Evolutionary conservation across 2,888 invertebrate species (phyloP), one percentile per base, ranked within the genome.

Genomic region (Plagodis dolabraria): DNA sequence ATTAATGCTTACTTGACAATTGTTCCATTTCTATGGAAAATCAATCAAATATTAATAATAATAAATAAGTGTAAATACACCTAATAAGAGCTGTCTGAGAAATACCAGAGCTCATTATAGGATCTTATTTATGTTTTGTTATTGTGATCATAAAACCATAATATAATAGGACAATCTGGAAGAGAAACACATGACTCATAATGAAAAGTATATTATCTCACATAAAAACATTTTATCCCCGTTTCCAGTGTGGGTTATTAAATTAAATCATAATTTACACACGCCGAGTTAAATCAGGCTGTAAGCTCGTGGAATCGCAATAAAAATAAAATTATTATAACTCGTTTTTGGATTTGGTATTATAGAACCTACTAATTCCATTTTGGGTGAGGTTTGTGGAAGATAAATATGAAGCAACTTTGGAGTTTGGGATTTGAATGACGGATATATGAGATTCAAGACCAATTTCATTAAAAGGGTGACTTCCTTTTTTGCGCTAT

Each of bases 261-360:
- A 90, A 90, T 90, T 87, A 87, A 87, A 89, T 88, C 85, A 88
- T 89, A 89, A 91, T 89, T 89, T 90, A 89, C 87, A 87, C 88
- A 83, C 85, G 81, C 82, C 77, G 80, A 83, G 85, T 85, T 84
- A 87, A 88, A 89, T 90, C 89, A 81, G 82, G 83, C 82, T 83
- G 85, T 80, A 77, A 83, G 84, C 84, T 85, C 82, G 85, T 89
- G 86, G 86, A 86, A 86, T 82, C 78, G 83, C 82, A 83, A 88
- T 89, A 87, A 87, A 89, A 87, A 89, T 86, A 87, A 40, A 40
- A 40, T 40, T 40, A 40, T 40, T 88, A 85, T 87, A 82, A 79
- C 78, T 79, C 78, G 80, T 79, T 83, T 22, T 78, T 77, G 76
- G 79, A 77, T 82, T 83, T 81, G 74, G 74, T 78, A 69, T 71